A percentile compares a stretch with the other conserved stretches of the same genome.
Conservation (phyloP, 2,113 vertebrate species). For the Amblyornis subalaris region DNA sequence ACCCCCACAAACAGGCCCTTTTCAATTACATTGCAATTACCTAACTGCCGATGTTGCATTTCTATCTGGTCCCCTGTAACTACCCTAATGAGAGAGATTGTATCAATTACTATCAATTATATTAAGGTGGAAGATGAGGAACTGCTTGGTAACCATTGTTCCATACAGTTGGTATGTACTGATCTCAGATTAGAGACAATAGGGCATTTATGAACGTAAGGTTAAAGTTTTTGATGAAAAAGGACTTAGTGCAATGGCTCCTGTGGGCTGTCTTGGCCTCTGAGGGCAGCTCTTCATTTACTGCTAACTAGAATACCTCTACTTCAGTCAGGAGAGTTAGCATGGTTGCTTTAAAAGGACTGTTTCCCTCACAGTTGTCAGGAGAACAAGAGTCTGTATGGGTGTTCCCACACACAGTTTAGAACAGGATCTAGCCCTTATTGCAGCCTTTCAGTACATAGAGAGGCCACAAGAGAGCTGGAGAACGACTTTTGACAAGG, state of each 20-base stretch:
- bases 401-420: neutral
- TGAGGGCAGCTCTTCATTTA: neutral
- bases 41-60: neutral
- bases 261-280: neutral
- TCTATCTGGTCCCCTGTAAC: neutral
- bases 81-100: neutral
- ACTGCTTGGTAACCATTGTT: neutral
- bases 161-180: neutral
- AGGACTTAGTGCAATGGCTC: neutral
- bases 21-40: neutral
- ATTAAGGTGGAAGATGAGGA: neutral
- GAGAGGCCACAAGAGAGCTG: neutral
- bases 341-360: neutral
- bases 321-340: neutral
- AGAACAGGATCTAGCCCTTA: neutral
- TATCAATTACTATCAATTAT: neutral
- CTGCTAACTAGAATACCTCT: neutral
- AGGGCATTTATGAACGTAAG: neutral
- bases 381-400: neutral
- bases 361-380: neutral
- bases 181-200: neutral
- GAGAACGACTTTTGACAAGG: neutral
- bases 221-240: neutral
- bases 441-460: neutral
- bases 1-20: neutral